A percentile compares a stretch with the other conserved stretches of the same genome.
Evolutionary conservation across 2,113 vertebrate species (phyloP).

Genomic region (Rattus rattus): DNA sequence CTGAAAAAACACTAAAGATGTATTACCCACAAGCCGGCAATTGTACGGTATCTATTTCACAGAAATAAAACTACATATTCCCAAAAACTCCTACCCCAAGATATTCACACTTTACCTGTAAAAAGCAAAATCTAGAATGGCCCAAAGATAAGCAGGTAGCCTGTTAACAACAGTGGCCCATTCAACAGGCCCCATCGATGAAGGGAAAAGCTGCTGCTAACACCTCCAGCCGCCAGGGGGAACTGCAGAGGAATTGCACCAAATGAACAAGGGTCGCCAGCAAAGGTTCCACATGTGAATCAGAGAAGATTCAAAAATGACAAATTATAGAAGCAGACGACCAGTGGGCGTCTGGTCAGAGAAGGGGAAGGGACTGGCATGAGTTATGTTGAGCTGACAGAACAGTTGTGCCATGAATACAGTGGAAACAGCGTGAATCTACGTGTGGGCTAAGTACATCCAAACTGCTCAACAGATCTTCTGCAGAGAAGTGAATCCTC

Average conservation of each 20-base stretch:
- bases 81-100: not conserved
- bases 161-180: not conserved
- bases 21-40: not conserved
- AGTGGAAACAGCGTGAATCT: not conserved
- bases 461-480: not conserved
- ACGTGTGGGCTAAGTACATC: not conserved
- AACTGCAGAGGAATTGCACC: not conserved
- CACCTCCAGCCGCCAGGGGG: not conserved
- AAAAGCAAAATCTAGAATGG: not conserved
- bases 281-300: not conserved
- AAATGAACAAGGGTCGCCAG: not conserved
- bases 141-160: not conserved
- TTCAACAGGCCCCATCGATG: not conserved
- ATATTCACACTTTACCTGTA: not conserved
- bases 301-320: slow-evolving; percentile 7
- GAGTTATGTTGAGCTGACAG: not conserved
- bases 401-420: not conserved
- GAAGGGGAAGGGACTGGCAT: not conserved
- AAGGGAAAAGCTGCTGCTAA: not conserved
- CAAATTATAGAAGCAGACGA: not conserved
- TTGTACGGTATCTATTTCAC: not conserved
- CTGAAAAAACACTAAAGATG: not conserved
- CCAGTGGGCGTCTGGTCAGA: not conserved
- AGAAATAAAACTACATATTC: slow-evolving; percentile 27
- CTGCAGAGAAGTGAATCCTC: not conserved